Evolutionary conservation across 2,797 vertebrate genomes (phyloP), one percentile per base, ranked within the genome.

Genomic region (Falco naumanni): DNA sequence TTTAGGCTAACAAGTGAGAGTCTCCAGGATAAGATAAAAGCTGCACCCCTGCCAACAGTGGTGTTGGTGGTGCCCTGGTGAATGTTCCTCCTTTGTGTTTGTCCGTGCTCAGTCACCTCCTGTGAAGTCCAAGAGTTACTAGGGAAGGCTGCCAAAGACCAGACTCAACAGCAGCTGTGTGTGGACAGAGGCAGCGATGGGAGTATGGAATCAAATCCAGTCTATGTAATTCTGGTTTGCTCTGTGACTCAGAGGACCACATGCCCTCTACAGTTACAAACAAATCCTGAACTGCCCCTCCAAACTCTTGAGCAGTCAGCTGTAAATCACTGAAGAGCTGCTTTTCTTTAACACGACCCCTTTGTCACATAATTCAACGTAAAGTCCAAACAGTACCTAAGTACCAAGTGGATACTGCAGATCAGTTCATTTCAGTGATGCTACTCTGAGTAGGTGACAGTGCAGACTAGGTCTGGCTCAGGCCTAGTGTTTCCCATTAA

Each of bases 161-260:
- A 20, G 6, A 5, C 17, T 83, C 21, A 7, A 4, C 48, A 45
- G 59, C 60, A 76, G 50, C 77, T 16, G 2, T 18, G 15, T 14
- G 6, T 31, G 57, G 31, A 65, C 11, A 28, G 45, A 78, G 43
- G 28, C 25, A 29, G n/a, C 2, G n/a, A 10, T 63, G 59, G 34
- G 39, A 77, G 15, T 5, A 41, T 8, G 2, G 10, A 47, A 53
- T 24, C 47, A 53, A 77, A 77, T 13, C 28, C 37, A 37, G 9
- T 3, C 26, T 1, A 1, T 80, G 34, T 33, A 13, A 28, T 70
- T 59, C 64, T 68, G 9, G 4, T 84, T 83, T 56, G 39, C 56
- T 80, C 39, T 51, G 0, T 0, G 7, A 6, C 26, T 50, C 15
- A 5, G 37, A 71, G 22, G 5, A 60, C 15, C 21, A 6, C 28